phyloP scores from a whole-genome alignment of 1,140 invertebrate genomes.

The Vollenhovia emeryi region DNA sequence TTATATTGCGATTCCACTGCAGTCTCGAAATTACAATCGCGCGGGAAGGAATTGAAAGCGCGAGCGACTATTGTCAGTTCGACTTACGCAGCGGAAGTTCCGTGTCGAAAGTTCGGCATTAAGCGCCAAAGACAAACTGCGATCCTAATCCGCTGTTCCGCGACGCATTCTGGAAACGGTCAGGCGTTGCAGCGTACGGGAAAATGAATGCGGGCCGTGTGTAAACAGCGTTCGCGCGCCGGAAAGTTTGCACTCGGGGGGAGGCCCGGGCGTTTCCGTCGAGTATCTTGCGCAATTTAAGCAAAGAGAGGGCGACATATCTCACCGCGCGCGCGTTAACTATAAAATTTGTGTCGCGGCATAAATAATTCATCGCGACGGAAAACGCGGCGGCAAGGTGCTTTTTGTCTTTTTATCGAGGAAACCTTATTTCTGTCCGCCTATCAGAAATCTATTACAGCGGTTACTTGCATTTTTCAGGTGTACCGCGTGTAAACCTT shows the following conservation, averaged over 20 bases:
- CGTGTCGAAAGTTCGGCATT: slow-evolving; percentile 14
- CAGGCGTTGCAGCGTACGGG: neutral
- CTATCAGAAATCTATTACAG: slow-evolving; percentile 48
- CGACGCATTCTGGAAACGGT: neutral
- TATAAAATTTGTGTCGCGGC: slow-evolving; percentile 5
- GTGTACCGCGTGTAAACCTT: neutral
- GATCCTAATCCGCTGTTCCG: slow-evolving; percentile 48
- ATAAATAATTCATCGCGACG: slow-evolving; percentile 44
- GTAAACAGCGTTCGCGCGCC: slow-evolving; percentile 3
- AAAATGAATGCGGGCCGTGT: slow-evolving; percentile 22
- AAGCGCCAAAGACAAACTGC: slow-evolving; percentile 46
- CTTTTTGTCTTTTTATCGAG: slow-evolving; percentile 27
- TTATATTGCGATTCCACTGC: neutral
- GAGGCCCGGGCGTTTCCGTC: neutral
- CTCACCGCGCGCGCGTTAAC: neutral
- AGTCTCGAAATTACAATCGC: neutral
- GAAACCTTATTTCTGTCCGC: slow-evolving; percentile 30
- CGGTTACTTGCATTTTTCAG: slow-evolving; percentile 47
- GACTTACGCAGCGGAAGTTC: slow-evolving; percentile 14
- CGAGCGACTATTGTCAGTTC: slow-evolving; percentile 9
- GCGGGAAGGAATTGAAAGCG: slow-evolving; percentile 1
- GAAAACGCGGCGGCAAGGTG: neutral
- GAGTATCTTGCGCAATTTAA: neutral
- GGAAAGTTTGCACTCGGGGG: neutral
- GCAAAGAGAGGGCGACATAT: neutral